Conservation (phyloP, 2,888 invertebrate species). For the Xestia xanthographa region DNA sequence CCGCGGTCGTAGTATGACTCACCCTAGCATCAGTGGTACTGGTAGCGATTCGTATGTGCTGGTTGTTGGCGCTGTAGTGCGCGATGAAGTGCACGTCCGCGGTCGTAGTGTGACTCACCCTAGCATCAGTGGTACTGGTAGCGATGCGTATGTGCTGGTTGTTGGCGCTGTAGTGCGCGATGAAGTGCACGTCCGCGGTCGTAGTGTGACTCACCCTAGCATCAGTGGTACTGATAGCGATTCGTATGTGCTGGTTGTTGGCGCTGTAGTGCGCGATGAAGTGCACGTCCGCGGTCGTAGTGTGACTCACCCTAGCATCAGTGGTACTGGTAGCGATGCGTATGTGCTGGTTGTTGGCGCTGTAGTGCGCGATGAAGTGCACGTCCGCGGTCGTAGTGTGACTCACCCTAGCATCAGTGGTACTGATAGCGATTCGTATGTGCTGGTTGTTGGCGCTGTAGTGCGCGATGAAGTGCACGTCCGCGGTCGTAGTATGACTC, state of each 20-base stretch:
- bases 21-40: too few species aligned
- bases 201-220: conserved; percentile 88
- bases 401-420: conserved; percentile 91
- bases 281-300: conserved; percentile 92
- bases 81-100: too few species aligned
- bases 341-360: conserved; percentile 95
- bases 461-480: conserved; percentile 94
- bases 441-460: conserved; percentile 95
- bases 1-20: too few species aligned
- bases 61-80: too few species aligned
- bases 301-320: conserved; percentile 88
- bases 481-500: conserved; percentile 86
- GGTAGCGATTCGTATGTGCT: too few species aligned
- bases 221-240: conserved; percentile 95
- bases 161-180: conserved; percentile 95
- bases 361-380: conserved; percentile 94
- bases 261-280: conserved; percentile 95
- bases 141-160: conserved; percentile 96
- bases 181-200: conserved; percentile 92
- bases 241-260: conserved; percentile 95
- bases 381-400: conserved; percentile 91
- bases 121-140: conserved; percentile 95
- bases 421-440: conserved; percentile 96
- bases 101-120: conserved; percentile 55
- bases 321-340: conserved; percentile 96